Base-by-base conservation (phyloP, 2,888 invertebrate genomes). In the Blomia tropicalis region DNA sequence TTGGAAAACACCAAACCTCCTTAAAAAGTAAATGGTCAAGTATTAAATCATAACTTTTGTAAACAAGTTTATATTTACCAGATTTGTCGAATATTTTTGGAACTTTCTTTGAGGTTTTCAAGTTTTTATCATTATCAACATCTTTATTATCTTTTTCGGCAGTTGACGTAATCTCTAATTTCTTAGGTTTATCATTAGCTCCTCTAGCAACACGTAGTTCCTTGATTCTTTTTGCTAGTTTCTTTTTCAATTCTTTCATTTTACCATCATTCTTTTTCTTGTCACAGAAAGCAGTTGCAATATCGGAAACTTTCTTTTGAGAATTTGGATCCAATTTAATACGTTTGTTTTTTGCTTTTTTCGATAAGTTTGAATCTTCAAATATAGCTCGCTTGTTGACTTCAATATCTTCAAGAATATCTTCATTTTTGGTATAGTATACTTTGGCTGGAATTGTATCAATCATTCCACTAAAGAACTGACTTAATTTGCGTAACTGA, bases 401-500 rank as follows among this genome's bases (percentile, higher is more conserved):
- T 31, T 63, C 59, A 19, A 59, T 59, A 17, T 43, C 43, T 29
- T 63, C 60, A 25, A 59, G 11, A 4, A 59, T 54, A 30, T 63
- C 51, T 47, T 51, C 59, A 29, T 63, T 59, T 22, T 56, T 41
- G 23, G 47, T 44, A 41, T 60, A 63, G 22, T 62, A 63, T 5
- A 60, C 47, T 31, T 63, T 63, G 22, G 63, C 25, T 25, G 63
- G 63, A 63, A 63, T 63, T 23, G 43, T 41, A 27, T 63, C 60
- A 32, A 63, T 63, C 22, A 63, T 31, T 5, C 32, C n/a, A 19
- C 41, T 51, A 19, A 63, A 59, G 36, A 60, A 59, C 14, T 22
- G n/a, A 36, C 29, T 56, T 4, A 56, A 36, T 36, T 56, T 2
- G 17, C 29, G 25, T 27, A 56, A 23, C 29, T 56, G 25, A 36